Percentiles rank a stretch among this genome's conserved stretches.
phyloP scores from a whole-genome alignment of 2,888 invertebrate genomes.

The Dolichopus griseipennis region DNA sequence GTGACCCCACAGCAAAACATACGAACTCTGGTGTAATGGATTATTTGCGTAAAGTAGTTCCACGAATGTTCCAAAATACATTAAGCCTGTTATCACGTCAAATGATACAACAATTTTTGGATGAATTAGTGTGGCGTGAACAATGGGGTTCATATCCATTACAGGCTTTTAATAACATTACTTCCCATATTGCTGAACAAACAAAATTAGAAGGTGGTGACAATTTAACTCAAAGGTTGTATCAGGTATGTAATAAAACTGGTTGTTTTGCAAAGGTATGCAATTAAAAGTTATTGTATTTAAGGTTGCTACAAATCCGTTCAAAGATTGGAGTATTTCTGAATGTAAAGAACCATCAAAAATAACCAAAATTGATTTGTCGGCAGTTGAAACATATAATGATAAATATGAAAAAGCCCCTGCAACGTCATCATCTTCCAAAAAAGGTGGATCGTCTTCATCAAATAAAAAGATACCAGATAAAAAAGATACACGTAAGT shows the following conservation, averaged over 20 bases:
- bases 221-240: conserved; percentile 54
- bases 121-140: conserved; percentile 84
- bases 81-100: conserved; percentile 70
- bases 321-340: conserved; percentile 51
- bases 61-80: conserved; percentile 85
- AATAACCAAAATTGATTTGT: conserved; percentile 8
- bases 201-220: conserved; percentile 59
- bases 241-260: conserved; percentile 46
- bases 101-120: conserved; percentile 83
- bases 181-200: conserved; percentile 69
- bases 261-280: not conserved
- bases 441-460: not conserved
- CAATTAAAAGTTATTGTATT: too few relatives aligned
- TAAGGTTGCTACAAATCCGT: conserved; percentile 54
- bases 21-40: conserved; percentile 77
- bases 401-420: not conserved
- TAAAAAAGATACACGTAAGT: conserved; percentile 2
- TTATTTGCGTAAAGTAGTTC: conserved; percentile 73
- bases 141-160: conserved; percentile 69
- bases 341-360: conserved; percentile 3
- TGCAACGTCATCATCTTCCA: not conserved
- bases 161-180: conserved; percentile 72
- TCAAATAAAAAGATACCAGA: conserved; percentile 12
- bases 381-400: conserved; percentile 13
- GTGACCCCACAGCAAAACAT: conserved; percentile 45